These are phyloP conservation scores for Heliconius nattereri DNA, from an alignment of 1,140 invertebrate species.

Conservation along the genomic window DNA sequence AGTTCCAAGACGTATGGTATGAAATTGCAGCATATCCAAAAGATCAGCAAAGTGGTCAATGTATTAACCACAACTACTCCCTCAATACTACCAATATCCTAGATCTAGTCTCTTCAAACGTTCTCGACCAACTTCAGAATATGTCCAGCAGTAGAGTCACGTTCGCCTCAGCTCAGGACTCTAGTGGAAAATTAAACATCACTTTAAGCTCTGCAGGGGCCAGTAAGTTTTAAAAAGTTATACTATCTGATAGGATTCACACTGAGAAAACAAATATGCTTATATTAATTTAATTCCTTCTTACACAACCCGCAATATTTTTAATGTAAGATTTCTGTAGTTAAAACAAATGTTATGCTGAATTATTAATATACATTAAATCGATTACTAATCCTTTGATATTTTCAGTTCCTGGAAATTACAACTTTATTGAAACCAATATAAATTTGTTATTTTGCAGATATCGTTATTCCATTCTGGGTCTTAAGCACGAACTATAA, in stretches of 20 bases:
- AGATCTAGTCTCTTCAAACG: slow-evolving; percentile 47
- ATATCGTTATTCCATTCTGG: slow-evolving; percentile 54
- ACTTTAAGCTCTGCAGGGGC: slow-evolving; percentile 30
- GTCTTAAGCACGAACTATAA: slow-evolving; percentile 61
- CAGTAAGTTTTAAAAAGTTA: slow-evolving; percentile 31
- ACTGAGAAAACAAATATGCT: not conserved
- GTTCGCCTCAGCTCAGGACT: slow-evolving; percentile 43
- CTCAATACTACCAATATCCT: slow-evolving; percentile 37
- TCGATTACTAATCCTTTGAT: too few relatives aligned
- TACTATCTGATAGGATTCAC: not conserved
- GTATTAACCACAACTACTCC: slow-evolving; percentile 57
- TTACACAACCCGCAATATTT: too few relatives aligned
- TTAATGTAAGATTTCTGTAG: too few relatives aligned
- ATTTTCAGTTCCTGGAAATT: too few relatives aligned
- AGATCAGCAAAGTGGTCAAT: slow-evolving; percentile 53
- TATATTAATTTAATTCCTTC: not conserved
- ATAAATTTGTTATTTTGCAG: slow-evolving; percentile 40
- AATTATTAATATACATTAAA: too few relatives aligned
- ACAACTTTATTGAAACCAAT: not conserved
- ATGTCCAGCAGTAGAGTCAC: slow-evolving; percentile 42
- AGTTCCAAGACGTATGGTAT: slow-evolving; percentile 44
- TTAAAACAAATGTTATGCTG: too few relatives aligned
- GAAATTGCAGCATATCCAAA: slow-evolving; percentile 65
- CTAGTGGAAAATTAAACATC: slow-evolving; percentile 47
- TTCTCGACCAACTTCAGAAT: slow-evolving; percentile 41